Evolutionary conservation across 2,113 vertebrate species (phyloP), one percentile per base, ranked within the genome.

Genomic region (Muntiacus reevesi): DNA sequence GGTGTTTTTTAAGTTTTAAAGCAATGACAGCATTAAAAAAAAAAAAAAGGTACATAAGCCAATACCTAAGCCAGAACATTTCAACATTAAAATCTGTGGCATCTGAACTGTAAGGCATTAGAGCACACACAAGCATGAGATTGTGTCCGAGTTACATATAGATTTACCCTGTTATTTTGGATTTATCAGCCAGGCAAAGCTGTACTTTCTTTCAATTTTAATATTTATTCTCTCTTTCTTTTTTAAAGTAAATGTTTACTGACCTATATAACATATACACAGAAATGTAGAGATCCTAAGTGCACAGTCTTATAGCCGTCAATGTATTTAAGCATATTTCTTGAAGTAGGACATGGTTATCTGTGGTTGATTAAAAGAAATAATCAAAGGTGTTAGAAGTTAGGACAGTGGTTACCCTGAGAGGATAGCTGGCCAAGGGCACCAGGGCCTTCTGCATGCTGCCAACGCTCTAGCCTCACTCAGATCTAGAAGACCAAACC

Each of bases 11-110:
- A 43, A 30, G 6, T 59, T 74, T 89, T 71, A 59, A 95, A 87
- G 21, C 55, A 92, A 64, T 13, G 25, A 57, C 74, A 84, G 86
- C 45, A 59, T 23, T 45, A 12, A 7, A 28, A 78, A 81, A 76
- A 62, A 86, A 87, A 86, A 84, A 52, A 57, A 76, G 7, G 17
- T 23, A 60, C 17, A 52, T 15, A 87, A 93, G 86, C 50, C 57
- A 93, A 94, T 23, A 60, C 14, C 40, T 13, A 84, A 93, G 86
- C 43, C 45, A 91, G 96, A 79, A 52, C 15, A 40, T 60, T 88
- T 90, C 78, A 93, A 28, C 33, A 21, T 10, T 21, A 40, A 62
- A 84, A 87, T 40, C 85, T 16, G 55, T 90, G 64, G 43, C 74
- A 54, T 47, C 47, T 79, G 36, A 90, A 94, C 6, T 47, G 23